These are phyloP conservation scores for Sminthurinus aureus DNA, from an alignment of 2,888 invertebrate species.

Conservation along the genomic window DNA sequence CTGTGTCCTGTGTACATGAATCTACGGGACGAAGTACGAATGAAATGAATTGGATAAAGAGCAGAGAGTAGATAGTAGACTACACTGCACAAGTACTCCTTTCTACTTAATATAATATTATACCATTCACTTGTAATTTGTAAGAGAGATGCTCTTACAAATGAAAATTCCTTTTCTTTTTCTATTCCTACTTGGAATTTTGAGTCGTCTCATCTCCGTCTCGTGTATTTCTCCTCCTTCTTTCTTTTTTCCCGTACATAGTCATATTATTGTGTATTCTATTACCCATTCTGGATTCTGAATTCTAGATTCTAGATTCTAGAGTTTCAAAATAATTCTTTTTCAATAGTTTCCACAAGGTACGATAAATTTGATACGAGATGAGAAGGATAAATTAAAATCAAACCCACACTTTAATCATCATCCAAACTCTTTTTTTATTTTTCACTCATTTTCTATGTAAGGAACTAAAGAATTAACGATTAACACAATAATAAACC, in stretches of 20 bases:
- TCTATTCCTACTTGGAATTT: not conserved
- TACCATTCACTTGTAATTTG: not conserved
- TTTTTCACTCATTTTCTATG: too few species aligned
- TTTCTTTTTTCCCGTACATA: not conserved
- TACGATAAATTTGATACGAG: too few species aligned
- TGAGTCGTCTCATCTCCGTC: not conserved
- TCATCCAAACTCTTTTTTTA: not conserved
- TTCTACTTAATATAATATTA: not conserved
- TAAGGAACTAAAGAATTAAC: too few species aligned
- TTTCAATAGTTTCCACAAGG: not conserved
- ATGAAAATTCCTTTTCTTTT: not conserved
- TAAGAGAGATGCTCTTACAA: not conserved
- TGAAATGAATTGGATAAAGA: not conserved
- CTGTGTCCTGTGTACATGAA: not conserved
- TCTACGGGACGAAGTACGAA: not conserved
- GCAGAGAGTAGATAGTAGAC: not conserved
- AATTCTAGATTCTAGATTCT: too few species aligned
- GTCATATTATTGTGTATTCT: not conserved
- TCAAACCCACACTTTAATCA: slow-evolving; percentile 3
- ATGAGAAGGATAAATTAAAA: not conserved
- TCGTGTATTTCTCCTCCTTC: not conserved
- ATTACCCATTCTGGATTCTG: not conserved
- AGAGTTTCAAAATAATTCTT: not conserved
- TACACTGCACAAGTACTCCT: not conserved
- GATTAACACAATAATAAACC: too few species aligned